A percentile compares a stretch with the other conserved stretches of the same genome.
Evolutionary conservation across 2,888 invertebrate species (phyloP).

Genomic region (Leucania comma): DNA sequence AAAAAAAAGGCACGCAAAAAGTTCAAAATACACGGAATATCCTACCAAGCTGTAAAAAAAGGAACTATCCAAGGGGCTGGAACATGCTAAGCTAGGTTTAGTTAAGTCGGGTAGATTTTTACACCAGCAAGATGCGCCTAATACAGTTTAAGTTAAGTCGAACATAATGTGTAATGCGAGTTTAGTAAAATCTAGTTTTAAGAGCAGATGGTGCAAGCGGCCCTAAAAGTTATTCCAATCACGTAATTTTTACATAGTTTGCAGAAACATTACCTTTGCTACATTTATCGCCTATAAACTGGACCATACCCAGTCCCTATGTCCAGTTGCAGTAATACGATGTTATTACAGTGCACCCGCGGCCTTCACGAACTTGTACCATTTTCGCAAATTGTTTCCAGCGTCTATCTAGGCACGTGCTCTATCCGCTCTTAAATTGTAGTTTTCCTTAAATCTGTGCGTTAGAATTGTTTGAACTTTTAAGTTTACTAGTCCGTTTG

Average conservation of each 20-base stretch:
- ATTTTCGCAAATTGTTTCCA: slow-evolving; percentile 83
- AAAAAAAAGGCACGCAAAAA: no score
- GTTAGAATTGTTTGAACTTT: slow-evolving; percentile 35
- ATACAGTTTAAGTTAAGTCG: no score
- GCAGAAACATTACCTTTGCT: background rate
- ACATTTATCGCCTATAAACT: slow-evolving; percentile 52
- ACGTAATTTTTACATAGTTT: background rate
- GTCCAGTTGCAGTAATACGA: slow-evolving; percentile 85
- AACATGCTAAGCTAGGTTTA: no score
- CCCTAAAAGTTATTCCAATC: no score
- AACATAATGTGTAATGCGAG: no score
- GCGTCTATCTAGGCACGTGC: slow-evolving; percentile 84
- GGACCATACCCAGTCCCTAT: slow-evolving; percentile 58
- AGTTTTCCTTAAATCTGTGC: slow-evolving; percentile 58
- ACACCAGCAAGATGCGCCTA: no score
- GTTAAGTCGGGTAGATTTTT: no score
- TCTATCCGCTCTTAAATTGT: slow-evolving; percentile 73
- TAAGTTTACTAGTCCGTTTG: background rate
- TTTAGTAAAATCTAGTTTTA: no score
- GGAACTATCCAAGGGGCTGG: no score
- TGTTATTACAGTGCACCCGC: slow-evolving; percentile 85
- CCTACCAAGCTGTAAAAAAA: no score
- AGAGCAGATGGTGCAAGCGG: no score
- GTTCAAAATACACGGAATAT: no score
- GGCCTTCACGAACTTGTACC: slow-evolving; percentile 88